A percentile compares a stretch with the other conserved stretches of the same genome.
Conservation (phyloP, 1,140 invertebrate genomes). For the Pseudomyrmex flavicornis region DNA sequence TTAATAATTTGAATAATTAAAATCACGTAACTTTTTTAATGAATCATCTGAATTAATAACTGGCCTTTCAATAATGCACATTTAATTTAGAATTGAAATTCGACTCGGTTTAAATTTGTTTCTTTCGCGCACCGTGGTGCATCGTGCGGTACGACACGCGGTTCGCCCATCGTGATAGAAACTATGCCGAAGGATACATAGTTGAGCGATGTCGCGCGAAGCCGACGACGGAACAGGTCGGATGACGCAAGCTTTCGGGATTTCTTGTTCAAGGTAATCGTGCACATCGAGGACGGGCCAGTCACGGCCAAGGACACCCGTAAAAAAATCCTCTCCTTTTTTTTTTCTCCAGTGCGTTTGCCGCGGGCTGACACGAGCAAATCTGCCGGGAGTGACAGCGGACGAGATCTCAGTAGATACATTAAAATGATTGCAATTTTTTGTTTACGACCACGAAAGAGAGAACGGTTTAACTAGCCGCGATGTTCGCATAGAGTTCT, state of each 20-base stretch:
- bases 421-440: constrained; percentile 1
- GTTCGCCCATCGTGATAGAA: not conserved
- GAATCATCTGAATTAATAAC: not conserved
- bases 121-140: not conserved
- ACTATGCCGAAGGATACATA: not conserved
- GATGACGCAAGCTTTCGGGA: constrained; percentile 46
- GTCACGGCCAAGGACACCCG: constrained; percentile 47
- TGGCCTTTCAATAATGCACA: not conserved
- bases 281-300: constrained; percentile 25
- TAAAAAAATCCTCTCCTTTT: constrained; percentile 4
- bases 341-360: constrained; percentile 19
- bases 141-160: not conserved
- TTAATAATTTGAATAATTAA: not conserved
- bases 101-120: not conserved
- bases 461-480: not conserved
- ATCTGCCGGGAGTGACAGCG: not conserved
- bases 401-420: not conserved
- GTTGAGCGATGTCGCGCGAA: not conserved
- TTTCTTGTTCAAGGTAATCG: constrained; percentile 49
- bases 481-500: not conserved
- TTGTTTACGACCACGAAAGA: not conserved
- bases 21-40: not conserved
- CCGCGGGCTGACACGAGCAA: constrained; percentile 17
- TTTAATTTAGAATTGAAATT: not conserved
- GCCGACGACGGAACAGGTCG: constrained; percentile 2